Base-by-base conservation (phyloP, 2,888 invertebrate species). In the Nomada fabriciana region DNA sequence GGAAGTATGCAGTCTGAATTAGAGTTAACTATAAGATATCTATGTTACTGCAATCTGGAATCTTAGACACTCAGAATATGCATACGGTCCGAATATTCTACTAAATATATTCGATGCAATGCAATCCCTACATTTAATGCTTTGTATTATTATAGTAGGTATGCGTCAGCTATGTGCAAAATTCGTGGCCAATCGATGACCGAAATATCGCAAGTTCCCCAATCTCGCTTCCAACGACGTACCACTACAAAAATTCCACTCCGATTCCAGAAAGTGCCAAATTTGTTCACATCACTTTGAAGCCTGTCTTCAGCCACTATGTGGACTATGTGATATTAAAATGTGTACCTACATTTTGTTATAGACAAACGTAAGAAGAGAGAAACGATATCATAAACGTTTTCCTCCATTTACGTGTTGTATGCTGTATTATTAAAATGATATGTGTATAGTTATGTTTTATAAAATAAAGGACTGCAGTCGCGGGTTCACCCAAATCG, bases 141-240 rank as follows among this genome's bases (percentile, higher is more conserved):
- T 42, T 53, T 72, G 23, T 23, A 63, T 72, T 64, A 72, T 72
- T 64, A 72, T 72, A 72, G 18, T 29, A 3, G 29, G 63, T 63
- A 77, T 82, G 50, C 60, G 60, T 47, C 50, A 42, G 69, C 50
- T 57, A 76, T 69, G 65, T 25, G 25, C n/a, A 43, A 72, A 72
- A 63, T 64, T 63, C 10, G 42, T 10, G 25, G 10, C 18, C 43
- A 43, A 63, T 64, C 25, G 64, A 53, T 72, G 61, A 55, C 72
- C 72, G 52, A 64, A 64, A 64, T 72, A 25, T 43, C 53, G 10
- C n/a, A 25, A 43, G 23, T 25, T 29, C 53, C 42, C 10, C 3
- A 11, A 11, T 43, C 25, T 69, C 69, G 69, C 57, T 43, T 15
- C 57, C 13, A 57, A 4, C n/a, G 4, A 43, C n/a, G 15, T 23